phyloP scores from a whole-genome alignment of 2,888 invertebrate genomes.

The Nipponacmea schrenckii region DNA sequence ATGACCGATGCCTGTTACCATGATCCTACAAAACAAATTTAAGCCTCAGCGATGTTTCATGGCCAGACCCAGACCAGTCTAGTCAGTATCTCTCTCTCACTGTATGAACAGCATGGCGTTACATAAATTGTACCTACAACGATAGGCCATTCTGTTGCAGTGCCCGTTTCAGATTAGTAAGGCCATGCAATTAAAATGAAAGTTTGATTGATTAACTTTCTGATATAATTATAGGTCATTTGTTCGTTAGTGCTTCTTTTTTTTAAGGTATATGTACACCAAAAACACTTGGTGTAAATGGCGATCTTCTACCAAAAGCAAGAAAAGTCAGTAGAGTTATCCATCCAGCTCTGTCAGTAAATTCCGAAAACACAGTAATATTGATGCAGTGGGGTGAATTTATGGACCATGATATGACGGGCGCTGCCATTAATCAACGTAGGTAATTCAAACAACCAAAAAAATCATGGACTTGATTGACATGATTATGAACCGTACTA shows the following conservation, averaged over 20 bases:
- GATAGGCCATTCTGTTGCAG: no score
- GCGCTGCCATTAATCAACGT: constrained; percentile 24
- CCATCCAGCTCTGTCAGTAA: constrained; percentile 18
- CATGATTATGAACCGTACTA: no score
- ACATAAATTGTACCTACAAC: no score
- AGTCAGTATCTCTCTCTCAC: background rate
- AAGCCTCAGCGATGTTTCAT: background rate
- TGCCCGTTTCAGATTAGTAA: no score
- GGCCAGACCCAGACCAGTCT: background rate
- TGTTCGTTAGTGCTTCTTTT: no score
- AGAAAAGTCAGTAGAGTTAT: constrained; percentile 28
- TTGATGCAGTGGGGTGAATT: constrained; percentile 44
- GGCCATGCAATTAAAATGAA: no score
- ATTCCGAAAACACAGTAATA: constrained; percentile 17
- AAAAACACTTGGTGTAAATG: background rate
- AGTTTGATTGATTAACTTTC: no score
- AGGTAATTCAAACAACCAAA: background rate
- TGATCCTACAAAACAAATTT: background rate
- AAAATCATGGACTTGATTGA: no score
- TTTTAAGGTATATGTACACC: background rate
- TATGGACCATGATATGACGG: constrained; percentile 41
- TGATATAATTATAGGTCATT: no score
- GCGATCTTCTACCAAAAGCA: constrained; percentile 29
- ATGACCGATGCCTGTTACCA: background rate
- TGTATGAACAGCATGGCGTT: no score